Evolutionary conservation across 2,113 vertebrate genomes (phyloP).

Genomic region (Plotosus lineatus): DNA sequence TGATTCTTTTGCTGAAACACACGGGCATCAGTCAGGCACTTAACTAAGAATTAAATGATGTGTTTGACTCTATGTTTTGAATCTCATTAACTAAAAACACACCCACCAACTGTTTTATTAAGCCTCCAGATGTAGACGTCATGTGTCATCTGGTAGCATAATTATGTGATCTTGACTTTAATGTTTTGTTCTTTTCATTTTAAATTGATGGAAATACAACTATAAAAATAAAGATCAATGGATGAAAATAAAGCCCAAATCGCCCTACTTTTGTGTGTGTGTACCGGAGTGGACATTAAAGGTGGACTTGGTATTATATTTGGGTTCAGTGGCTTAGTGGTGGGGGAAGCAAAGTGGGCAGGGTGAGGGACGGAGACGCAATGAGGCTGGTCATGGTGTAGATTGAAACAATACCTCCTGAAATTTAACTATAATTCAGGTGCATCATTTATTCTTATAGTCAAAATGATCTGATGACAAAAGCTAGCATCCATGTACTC

Average conservation of each 20-base stretch:
- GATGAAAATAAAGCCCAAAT: neutral
- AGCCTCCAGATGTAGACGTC: neutral
- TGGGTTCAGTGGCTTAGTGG: neutral
- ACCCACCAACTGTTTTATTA: slow-evolving; percentile 7
- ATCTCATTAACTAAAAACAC: neutral
- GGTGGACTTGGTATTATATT: neutral
- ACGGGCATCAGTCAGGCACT: neutral
- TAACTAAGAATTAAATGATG: neutral
- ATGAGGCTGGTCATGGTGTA: neutral
- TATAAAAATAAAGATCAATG: neutral
- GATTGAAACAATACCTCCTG: too few species aligned
- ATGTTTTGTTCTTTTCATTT: neutral
- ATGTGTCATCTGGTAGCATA: neutral
- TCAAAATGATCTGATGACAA: neutral
- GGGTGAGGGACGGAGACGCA: neutral
- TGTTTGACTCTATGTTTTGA: neutral
- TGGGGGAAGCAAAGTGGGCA: neutral
- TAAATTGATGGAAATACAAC: neutral
- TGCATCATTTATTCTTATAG: neutral
- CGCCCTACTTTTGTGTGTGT: neutral
- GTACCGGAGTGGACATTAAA: neutral
- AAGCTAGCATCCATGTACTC: neutral
- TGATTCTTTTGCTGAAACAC: neutral
- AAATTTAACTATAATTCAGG: neutral
- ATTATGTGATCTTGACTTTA: neutral